Conservation (phyloP, 2,888 invertebrate species). For the Helicoverpa assulta region DNA sequence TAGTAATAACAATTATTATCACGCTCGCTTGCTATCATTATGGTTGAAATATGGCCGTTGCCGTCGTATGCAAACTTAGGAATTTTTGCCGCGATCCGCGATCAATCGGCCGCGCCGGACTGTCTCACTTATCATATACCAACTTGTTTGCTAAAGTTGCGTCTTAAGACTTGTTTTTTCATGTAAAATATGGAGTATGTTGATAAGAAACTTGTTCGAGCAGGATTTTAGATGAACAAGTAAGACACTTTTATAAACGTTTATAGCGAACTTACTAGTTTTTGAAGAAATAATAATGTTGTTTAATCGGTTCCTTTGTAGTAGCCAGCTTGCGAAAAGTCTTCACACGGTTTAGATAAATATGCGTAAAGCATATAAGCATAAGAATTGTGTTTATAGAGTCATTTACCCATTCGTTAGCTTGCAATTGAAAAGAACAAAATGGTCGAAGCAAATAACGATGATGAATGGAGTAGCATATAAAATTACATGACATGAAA, state of each 20-base stretch:
- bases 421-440: no score
- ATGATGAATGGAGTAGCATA: no score
- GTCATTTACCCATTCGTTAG: no score
- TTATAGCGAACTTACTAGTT: background rate
- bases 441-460: no score
- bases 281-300: background rate
- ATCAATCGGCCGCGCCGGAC: slow-evolving; percentile 56
- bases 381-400: no score
- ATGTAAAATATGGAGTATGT: slow-evolving; percentile 16
- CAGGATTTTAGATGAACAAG: slow-evolving; percentile 6
- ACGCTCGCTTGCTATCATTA: slow-evolving; percentile 88
- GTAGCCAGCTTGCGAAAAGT: no score
- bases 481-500: no score
- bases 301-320: no score
- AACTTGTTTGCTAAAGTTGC: slow-evolving; percentile 51
- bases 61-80: slow-evolving; percentile 84
- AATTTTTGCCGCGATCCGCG: slow-evolving; percentile 71
- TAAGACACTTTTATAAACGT: slow-evolving; percentile 2
- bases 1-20: slow-evolving; percentile 91
- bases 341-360: no score
- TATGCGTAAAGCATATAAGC: no score
- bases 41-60: slow-evolving; percentile 87
- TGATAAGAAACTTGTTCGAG: slow-evolving; percentile 13
- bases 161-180: slow-evolving; percentile 11
- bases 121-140: slow-evolving; percentile 59